Conservation (phyloP, 2,113 vertebrate genomes). For the Eptesicus fuscus region DNA sequence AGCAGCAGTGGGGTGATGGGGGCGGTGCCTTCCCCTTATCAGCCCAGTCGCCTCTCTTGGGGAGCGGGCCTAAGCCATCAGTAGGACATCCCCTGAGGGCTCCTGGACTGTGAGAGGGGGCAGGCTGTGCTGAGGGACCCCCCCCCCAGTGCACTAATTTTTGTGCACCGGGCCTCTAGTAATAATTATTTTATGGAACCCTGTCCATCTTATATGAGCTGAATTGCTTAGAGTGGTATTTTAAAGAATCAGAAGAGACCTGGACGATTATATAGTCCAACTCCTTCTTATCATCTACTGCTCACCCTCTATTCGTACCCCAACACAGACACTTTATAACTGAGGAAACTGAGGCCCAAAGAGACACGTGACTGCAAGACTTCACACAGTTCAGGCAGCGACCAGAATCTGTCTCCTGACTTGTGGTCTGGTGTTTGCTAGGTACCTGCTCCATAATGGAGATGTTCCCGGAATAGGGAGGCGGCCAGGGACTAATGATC, state of each 20-base stretch:
- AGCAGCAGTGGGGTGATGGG: no score
- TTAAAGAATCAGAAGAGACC: not conserved
- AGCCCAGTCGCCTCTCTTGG: no score
- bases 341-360: not conserved
- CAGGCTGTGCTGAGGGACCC: no score
- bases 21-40: no score
- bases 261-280: not conserved
- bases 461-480: not conserved
- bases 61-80: no score
- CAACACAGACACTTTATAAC: not conserved
- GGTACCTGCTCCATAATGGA: not conserved
- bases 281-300: not conserved
- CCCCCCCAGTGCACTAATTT: no score
- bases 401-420: not conserved
- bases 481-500: not conserved
- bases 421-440: not conserved
- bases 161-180: no score
- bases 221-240: not conserved
- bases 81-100: no score
- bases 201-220: not conserved
- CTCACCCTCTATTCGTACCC: not conserved
- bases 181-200: not conserved
- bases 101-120: no score
- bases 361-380: not conserved
- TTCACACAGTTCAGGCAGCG: not conserved